phyloP scores from a whole-genome alignment of 2,113 vertebrate genomes.

The Corydoras sp. region DNA sequence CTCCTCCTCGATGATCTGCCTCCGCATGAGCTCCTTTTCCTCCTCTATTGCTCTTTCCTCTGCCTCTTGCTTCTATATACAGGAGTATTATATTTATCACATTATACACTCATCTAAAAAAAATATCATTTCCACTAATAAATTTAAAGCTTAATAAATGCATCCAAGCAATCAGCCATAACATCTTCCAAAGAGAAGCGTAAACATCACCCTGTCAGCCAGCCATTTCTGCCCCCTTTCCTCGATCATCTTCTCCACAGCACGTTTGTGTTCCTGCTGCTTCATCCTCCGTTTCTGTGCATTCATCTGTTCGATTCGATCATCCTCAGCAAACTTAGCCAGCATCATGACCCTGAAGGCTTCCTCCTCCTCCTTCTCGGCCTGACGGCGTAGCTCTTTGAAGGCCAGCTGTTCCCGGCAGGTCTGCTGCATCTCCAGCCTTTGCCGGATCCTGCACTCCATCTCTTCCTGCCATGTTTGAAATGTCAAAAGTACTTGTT shows the following conservation, averaged over 20 bases:
- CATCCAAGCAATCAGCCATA: too few species aligned
- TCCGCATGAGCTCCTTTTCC: conserved; percentile 61
- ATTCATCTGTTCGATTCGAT: conserved; percentile 86
- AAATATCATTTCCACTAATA: too few species aligned
- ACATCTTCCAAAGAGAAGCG: background rate
- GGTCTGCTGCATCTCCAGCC: conserved; percentile 71
- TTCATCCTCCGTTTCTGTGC: conserved; percentile 82
- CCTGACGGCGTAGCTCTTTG: conserved; percentile 66
- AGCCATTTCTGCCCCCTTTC: conserved; percentile 68
- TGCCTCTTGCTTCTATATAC: conserved; percentile 71
- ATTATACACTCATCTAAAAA: too few species aligned
- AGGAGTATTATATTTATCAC: background rate
- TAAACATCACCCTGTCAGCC: conserved; percentile 73
- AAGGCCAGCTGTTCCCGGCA: conserved; percentile 76
- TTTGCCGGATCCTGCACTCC: conserved; percentile 75
- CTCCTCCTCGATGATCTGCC: conserved; percentile 85
- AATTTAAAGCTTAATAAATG: too few species aligned
- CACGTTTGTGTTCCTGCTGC: conserved; percentile 78
- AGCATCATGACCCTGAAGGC: conserved; percentile 70
- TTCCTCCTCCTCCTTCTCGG: conserved; percentile 75
- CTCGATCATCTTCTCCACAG: conserved; percentile 78
- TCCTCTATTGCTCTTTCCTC: conserved; percentile 71
- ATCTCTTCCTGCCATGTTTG: conserved; percentile 66
- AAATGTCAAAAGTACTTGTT: background rate
- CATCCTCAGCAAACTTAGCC: conserved; percentile 85